Evolutionary conservation across 2,113 vertebrate genomes (phyloP), one percentile per base, ranked within the genome.

Genomic region (Garra rufa): DNA sequence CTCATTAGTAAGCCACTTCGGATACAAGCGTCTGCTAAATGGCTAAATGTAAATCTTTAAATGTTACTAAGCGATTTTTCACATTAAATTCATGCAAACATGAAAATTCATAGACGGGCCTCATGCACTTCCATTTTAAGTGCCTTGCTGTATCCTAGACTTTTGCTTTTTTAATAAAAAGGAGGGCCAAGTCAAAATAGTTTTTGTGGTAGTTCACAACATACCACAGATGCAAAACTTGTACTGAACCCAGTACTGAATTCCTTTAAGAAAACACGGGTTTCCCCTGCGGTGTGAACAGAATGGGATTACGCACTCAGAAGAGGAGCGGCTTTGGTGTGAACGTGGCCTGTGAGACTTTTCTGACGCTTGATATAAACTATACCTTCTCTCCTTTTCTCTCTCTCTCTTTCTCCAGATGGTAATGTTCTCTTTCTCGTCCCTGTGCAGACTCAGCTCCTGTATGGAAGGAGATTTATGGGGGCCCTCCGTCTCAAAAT

Each of bases 391-490:
- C 26, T 17, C 17, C 19, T 83, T 30, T 41, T n/a, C 78, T 26
- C n/a, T 73, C 63, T 19, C 41, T 52, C 34, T 75, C 78, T 85
- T 52, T 81, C 77, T 85, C 88, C 86, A 87, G 83, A 84, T 84
- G 86, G 88, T 67, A 85, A 81, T 80, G 63, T 87, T 85, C 79
- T 73, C 57, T 61, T 63, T 85, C 65, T 81, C 71, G 70, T 85
- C 83, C 59, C 85, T 30, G 65, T 69, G 52, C 75, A 88, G 85
- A 74, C 81, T 80, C 76, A 70, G 74, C 78, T 85, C 50, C 79
- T 87, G 85, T 79, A 81, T 78, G 83, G 70, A 75, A 74, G 82
- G 75, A 87, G 85, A 83, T 83, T 83, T 83, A 88, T 85, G 79
- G 76, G 76, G 75, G 63, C 48, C 65, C 59, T 81, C 73, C 83